Conservation (phyloP, 35 echinoderm and acorn worm species). For the Diadema setosum region DNA sequence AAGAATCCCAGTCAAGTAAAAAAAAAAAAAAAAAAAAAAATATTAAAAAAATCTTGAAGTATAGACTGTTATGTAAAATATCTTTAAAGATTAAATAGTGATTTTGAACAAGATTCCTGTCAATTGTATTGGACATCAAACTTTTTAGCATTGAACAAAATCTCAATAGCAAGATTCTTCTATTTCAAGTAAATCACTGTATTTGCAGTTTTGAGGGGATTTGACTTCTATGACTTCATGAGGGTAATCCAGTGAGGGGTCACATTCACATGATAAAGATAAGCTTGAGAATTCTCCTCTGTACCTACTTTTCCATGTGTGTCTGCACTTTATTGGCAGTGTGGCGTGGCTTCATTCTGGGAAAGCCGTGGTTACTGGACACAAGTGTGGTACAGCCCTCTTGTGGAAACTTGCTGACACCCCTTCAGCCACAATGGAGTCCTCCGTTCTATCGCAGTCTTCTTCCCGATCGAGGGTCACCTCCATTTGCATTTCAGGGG, state of each 20-base stretch:
- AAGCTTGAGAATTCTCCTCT: neutral
- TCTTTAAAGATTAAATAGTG: too few relatives aligned
- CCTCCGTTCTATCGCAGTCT: neutral
- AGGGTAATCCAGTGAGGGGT: too few relatives aligned
- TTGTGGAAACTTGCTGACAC: constrained; percentile 9
- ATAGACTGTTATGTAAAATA: neutral
- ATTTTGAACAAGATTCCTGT: too few relatives aligned
- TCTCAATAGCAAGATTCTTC: too few relatives aligned
- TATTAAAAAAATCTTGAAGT: neutral
- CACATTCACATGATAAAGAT: too few relatives aligned
- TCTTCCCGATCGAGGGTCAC: neutral
- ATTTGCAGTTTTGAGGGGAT: too few relatives aligned
- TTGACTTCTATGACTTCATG: too few relatives aligned
- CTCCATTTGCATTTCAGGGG: neutral
- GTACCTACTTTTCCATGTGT: neutral
- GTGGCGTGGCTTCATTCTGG: constrained; percentile 4
- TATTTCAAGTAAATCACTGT: too few relatives aligned
- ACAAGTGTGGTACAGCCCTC: neutral
- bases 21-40: neutral
- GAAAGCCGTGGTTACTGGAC: constrained; percentile 13
- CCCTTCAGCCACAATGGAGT: neutral
- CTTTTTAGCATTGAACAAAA: too few relatives aligned
- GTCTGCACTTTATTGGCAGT: neutral
- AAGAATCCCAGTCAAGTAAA: neutral
- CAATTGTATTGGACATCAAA: too few relatives aligned